phyloP scores from a whole-genome alignment of 2,113 vertebrate genomes.

The Peromyscus maniculatus region DNA sequence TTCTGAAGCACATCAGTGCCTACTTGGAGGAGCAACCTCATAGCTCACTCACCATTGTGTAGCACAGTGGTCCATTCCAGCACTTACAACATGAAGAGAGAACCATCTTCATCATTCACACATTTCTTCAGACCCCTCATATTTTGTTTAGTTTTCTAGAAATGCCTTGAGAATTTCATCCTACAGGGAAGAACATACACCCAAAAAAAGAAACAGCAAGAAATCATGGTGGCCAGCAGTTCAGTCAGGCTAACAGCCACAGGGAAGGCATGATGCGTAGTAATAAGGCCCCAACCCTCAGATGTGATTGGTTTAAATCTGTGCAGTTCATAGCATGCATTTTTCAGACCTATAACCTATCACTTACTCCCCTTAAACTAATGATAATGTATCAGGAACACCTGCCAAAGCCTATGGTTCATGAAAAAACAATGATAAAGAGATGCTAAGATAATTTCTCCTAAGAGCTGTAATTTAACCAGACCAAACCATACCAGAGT shows the following conservation, averaged over 20 bases:
- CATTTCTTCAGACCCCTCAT: not conserved
- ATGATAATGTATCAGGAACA: not conserved
- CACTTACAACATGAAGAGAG: not conserved
- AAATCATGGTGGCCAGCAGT: not conserved
- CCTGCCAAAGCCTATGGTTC: not conserved
- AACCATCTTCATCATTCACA: not conserved
- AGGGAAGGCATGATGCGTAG: not conserved
- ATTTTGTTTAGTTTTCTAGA: not conserved
- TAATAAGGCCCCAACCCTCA: not conserved
- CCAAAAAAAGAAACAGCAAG: not conserved
- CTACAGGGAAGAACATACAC: not conserved
- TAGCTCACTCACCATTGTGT: not conserved
- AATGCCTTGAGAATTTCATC: not conserved
- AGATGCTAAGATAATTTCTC: not conserved
- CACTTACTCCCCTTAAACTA: not conserved
- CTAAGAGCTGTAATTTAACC: not conserved
- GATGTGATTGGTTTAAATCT: not conserved
- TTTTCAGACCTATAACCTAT: not conserved
- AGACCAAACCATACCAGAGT: not conserved
- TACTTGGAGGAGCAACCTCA: not conserved
- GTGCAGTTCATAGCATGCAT: rapidly evolving
- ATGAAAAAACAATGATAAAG: not conserved
- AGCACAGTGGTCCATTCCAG: not conserved
- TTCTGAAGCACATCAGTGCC: not conserved
- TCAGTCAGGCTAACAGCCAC: not conserved